These are phyloP conservation scores for Pipistrellus pipistrellus DNA, from an alignment of 2,797 vertebrate species.

Conservation along the genomic window DNA sequence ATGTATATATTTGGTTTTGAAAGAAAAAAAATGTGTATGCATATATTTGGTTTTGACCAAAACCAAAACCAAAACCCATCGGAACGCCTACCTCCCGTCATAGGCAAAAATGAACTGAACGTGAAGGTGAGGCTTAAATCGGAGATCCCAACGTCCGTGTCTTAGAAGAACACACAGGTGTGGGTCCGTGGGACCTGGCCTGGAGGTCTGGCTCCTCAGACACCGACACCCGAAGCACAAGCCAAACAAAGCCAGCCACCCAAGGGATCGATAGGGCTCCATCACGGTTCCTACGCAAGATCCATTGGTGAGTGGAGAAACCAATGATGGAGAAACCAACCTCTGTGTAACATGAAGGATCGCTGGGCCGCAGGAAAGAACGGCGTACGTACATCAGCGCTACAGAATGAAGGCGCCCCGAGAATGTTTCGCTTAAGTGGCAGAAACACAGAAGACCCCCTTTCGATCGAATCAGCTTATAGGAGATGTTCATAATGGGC, in stretches of 20 bases:
- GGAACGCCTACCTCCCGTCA: neutral
- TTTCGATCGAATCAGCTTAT: neutral
- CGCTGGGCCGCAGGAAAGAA: neutral
- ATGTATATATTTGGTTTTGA: too few relatives aligned
- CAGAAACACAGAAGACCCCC: neutral
- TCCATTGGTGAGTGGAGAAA: neutral
- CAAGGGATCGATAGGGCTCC: neutral
- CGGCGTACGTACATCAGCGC: neutral
- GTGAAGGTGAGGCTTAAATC: neutral
- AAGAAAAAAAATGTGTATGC: too few relatives aligned
- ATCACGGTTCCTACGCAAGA: neutral
- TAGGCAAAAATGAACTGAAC: neutral
- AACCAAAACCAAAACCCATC: neutral
- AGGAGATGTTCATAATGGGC: neutral
- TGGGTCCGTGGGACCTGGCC: neutral
- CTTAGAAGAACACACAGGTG: neutral
- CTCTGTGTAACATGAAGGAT: neutral
- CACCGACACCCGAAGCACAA: neutral
- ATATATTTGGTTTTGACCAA: too few relatives aligned
- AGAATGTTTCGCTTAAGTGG: neutral
- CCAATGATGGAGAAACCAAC: neutral
- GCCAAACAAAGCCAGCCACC: neutral
- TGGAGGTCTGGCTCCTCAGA: neutral
- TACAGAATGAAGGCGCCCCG: neutral
- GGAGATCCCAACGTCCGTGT: neutral